A percentile compares a stretch with the other conserved stretches of the same genome.
These are phyloP conservation scores for Sebastes hubbsi DNA, from an alignment of 2,797 vertebrate genomes.

Conservation along the genomic window DNA sequence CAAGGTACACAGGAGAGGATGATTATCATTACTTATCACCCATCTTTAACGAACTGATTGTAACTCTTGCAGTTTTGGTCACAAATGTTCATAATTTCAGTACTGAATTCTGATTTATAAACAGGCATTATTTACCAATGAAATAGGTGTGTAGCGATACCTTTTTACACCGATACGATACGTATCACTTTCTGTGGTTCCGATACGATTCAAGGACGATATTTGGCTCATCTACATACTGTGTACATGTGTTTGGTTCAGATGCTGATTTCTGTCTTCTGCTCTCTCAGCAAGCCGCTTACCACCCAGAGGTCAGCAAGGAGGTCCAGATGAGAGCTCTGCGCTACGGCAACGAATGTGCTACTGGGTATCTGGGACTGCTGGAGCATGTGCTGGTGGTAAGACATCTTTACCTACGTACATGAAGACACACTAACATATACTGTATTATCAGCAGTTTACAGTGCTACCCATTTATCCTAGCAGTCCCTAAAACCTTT, in stretches of 20 bases:
- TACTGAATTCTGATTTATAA: no score
- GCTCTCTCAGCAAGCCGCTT: constrained; percentile 90
- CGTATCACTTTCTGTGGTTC: no score
- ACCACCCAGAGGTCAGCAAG: constrained; percentile 90
- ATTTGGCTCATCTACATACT: no score
- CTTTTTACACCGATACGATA: no score
- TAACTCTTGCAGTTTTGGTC: no score
- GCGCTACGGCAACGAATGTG: constrained; percentile 93
- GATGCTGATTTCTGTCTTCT: background rate
- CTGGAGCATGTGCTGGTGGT: constrained; percentile 97
- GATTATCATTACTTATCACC: no score
- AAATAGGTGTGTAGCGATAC: no score
- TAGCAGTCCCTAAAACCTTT: background rate
- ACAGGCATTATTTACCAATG: no score
- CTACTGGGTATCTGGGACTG: constrained; percentile 93
- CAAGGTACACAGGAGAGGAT: constrained; percentile 79
- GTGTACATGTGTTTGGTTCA: background rate
- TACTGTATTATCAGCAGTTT: background rate
- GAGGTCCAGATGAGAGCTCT: constrained; percentile 91
- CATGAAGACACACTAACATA: background rate
- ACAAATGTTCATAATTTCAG: no score
- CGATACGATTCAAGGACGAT: no score
- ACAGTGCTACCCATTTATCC: background rate
- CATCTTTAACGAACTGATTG: no score
- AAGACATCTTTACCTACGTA: constrained; percentile 62